These are phyloP conservation scores for Dermolepida albohirtum DNA, from an alignment of 2,888 invertebrate species.

Conservation along the genomic window DNA sequence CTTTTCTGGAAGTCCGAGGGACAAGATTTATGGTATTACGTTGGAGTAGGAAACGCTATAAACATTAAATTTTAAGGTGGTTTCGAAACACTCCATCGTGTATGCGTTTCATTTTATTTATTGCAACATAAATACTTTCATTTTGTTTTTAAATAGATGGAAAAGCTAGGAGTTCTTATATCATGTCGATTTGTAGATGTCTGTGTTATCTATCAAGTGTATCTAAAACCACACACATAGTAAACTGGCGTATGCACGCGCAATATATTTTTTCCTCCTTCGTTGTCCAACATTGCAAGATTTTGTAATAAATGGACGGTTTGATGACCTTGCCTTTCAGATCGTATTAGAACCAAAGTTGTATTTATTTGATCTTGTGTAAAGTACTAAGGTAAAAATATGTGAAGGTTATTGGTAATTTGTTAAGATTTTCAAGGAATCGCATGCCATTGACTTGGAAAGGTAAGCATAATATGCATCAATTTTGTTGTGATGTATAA, in stretches of 20 bases:
- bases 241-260: background rate
- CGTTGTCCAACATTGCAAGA: conserved; percentile 15
- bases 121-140: conserved; percentile 38
- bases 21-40: conserved; percentile 25
- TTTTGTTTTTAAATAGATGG: conserved; percentile 31
- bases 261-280: conserved; percentile 10
- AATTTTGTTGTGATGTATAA: too few species aligned
- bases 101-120: conserved; percentile 19
- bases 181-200: conserved; percentile 36
- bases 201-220: conserved; percentile 35
- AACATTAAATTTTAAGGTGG: conserved; percentile 29
- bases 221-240: conserved; percentile 37
- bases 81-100: conserved; percentile 18
- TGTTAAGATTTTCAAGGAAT: conserved; percentile 7
- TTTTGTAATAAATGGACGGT: conserved; percentile 9
- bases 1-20: conserved; percentile 13
- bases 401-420: conserved; percentile 8
- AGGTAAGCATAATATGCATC: too few species aligned
- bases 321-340: conserved; percentile 32
- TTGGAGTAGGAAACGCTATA: conserved; percentile 25
- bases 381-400: conserved; percentile 5
- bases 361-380: conserved; percentile 10
- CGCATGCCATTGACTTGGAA: too few species aligned
- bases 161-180: conserved; percentile 16
- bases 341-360: conserved; percentile 12